These are phyloP conservation scores for Zaprionus ornatus DNA, from an alignment of 1,140 invertebrate genomes.

Conservation along the genomic window DNA sequence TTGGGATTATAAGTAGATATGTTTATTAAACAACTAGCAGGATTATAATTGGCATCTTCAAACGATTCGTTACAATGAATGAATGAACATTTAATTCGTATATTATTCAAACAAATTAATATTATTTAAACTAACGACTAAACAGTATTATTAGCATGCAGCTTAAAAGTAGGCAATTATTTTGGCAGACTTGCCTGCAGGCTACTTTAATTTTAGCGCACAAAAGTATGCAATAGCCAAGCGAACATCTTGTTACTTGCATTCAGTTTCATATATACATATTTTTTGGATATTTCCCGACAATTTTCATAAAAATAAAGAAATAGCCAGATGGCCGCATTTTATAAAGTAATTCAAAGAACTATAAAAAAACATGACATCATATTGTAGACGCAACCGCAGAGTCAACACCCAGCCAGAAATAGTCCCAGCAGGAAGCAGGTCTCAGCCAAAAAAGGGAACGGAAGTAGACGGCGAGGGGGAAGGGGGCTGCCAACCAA, in stretches of 20 bases:
- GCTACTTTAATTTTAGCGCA: background rate
- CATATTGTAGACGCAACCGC: conserved; percentile 56
- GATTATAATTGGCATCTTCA: too few relatives aligned
- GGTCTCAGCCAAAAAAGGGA: background rate
- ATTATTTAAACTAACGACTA: too few relatives aligned
- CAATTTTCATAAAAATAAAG: background rate
- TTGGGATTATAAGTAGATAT: too few relatives aligned
- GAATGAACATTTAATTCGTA: too few relatives aligned
- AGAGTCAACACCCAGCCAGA: conserved; percentile 27
- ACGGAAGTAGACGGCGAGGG: background rate
- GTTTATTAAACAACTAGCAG: too few relatives aligned
- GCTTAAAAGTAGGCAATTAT: conserved; percentile 5
- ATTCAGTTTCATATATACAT: too few relatives aligned
- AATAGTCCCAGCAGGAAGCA: conserved; percentile 14
- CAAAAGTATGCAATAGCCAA: background rate
- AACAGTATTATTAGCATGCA: background rate
- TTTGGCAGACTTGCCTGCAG: background rate
- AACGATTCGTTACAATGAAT: too few relatives aligned
- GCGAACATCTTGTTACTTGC: too few relatives aligned
- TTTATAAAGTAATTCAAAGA: background rate
- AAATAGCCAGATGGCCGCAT: conserved; percentile 13
- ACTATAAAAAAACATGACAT: conserved; percentile 60
- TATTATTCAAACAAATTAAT: background rate
- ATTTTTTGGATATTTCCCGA: too few relatives aligned
- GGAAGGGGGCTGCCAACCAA: conserved; percentile 8